Evolutionary conservation across 35 echinoderm and acorn worm species (phyloP).

Genomic region (Heliocidaris tuberculata): DNA sequence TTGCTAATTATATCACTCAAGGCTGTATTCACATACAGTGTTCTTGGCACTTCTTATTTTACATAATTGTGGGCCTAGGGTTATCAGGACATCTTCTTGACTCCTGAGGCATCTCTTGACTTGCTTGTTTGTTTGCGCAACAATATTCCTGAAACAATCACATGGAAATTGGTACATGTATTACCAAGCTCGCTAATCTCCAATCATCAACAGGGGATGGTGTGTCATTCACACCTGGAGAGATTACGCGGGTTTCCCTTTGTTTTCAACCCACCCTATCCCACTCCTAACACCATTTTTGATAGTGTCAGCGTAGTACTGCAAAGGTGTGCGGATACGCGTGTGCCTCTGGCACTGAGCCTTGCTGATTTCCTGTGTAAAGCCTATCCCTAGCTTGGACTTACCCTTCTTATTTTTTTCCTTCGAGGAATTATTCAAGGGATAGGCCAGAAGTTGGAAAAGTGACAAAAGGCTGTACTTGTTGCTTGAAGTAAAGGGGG

Average conservation of each 20-base stretch:
- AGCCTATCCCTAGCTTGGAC: neutral
- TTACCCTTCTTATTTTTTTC: neutral
- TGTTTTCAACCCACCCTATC: too few species aligned
- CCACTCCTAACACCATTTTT: too few species aligned
- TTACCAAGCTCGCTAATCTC: neutral
- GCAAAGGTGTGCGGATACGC: neutral
- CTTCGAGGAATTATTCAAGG: neutral
- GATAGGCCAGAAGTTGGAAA: neutral
- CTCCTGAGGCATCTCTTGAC: too few species aligned
- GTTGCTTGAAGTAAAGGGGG: neutral
- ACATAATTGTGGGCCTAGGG: too few species aligned
- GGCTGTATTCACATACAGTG: too few species aligned
- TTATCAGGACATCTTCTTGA: too few species aligned
- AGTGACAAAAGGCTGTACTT: neutral
- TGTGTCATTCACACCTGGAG: neutral
- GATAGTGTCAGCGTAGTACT: too few species aligned
- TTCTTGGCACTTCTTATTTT: too few species aligned
- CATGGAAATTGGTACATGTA: neutral
- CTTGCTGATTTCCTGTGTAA: neutral
- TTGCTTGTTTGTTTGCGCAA: neutral
- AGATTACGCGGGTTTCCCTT: neutral
- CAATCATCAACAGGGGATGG: neutral
- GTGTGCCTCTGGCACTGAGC: neutral
- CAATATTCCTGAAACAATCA: neutral
- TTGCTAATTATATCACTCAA: too few species aligned